Percentiles rank a stretch among this genome's conserved stretches.
Evolutionary conservation across 2,797 vertebrate species (phyloP).

Genomic region (Ambastaia sidthimunki): DNA sequence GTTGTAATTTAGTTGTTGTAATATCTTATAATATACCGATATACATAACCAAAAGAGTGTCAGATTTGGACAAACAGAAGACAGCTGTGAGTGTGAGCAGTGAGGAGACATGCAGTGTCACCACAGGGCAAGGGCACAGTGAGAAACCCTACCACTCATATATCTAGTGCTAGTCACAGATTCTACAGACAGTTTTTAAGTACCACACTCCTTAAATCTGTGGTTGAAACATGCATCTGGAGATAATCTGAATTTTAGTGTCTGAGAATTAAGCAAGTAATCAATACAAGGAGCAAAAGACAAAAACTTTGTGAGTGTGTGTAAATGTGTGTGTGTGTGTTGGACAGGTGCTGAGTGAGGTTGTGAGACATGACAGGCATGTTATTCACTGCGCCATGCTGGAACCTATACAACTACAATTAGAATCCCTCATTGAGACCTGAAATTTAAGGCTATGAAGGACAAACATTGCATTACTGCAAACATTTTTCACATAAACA

Average conservation of each 20-base stretch:
- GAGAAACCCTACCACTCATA: conserved; percentile 25
- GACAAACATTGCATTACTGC: conserved; percentile 3
- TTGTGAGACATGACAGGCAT: conserved; percentile 15
- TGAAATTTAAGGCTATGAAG: neutral
- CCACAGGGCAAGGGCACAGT: conserved; percentile 58
- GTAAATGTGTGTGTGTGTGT: neutral
- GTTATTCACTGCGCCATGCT: conserved; percentile 31
- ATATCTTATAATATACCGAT: no score
- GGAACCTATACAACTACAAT: conserved; percentile 10
- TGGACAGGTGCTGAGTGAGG: conserved; percentile 27
- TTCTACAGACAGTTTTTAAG: conserved; percentile 5
- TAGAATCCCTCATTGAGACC: neutral
- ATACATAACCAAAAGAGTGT: conserved; percentile 41
- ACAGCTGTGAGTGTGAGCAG: conserved; percentile 70
- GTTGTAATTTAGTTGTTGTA: no score
- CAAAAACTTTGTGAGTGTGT: neutral
- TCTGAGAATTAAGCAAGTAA: neutral
- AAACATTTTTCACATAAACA: neutral
- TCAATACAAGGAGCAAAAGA: neutral
- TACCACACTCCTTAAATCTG: neutral
- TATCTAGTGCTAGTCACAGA: conserved; percentile 13
- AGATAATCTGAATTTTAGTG: neutral
- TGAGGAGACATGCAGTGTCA: conserved; percentile 67
- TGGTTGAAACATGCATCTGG: neutral
- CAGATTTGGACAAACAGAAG: conserved; percentile 69